phyloP scores from a whole-genome alignment of 2,113 vertebrate genomes.

The Sebastes schlegelii region DNA sequence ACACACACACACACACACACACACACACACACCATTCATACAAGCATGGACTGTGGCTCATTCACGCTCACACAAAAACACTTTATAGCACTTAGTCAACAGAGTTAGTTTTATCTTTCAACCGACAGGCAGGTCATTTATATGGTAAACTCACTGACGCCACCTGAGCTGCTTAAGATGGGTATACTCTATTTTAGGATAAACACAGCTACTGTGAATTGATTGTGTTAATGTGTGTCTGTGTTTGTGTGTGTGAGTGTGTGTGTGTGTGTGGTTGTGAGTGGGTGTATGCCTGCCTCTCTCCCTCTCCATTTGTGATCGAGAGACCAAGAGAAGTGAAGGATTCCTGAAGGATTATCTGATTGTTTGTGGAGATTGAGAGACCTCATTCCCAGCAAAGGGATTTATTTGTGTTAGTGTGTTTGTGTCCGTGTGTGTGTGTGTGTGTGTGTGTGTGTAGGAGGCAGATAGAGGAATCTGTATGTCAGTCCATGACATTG shows the following conservation, averaged over 20 bases:
- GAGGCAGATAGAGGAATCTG: constrained; percentile 69
- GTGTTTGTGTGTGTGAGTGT: not conserved
- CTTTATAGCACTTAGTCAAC: constrained; percentile 64
- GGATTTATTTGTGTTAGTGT: constrained; percentile 74
- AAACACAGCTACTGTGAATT: constrained; percentile 66
- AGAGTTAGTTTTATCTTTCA: constrained; percentile 75
- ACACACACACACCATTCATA: not conserved
- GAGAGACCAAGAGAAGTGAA: constrained; percentile 77
- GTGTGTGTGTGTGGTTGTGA: constrained; percentile 27
- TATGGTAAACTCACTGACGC: constrained; percentile 79
- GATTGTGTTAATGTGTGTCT: constrained; percentile 33
- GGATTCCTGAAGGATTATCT: constrained; percentile 83
- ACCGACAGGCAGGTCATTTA: constrained; percentile 80
- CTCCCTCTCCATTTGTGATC: constrained; percentile 61
- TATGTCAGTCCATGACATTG: constrained; percentile 79
- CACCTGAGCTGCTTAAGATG: constrained; percentile 76
- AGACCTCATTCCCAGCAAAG: constrained; percentile 78
- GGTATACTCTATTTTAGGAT: constrained; percentile 68
- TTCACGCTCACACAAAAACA: constrained; percentile 54
- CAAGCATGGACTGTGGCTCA: constrained; percentile 13
- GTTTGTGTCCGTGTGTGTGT: constrained; percentile 30
- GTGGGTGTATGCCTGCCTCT: constrained; percentile 39
- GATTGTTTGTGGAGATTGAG: constrained; percentile 83
- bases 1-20: constrained; percentile 22
- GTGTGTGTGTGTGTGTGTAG: constrained; percentile 47